A percentile compares a stretch with the other conserved stretches of the same genome.
phyloP scores from a whole-genome alignment of 2,888 invertebrate genomes.

The Acanthosepion pharaonis region DNA sequence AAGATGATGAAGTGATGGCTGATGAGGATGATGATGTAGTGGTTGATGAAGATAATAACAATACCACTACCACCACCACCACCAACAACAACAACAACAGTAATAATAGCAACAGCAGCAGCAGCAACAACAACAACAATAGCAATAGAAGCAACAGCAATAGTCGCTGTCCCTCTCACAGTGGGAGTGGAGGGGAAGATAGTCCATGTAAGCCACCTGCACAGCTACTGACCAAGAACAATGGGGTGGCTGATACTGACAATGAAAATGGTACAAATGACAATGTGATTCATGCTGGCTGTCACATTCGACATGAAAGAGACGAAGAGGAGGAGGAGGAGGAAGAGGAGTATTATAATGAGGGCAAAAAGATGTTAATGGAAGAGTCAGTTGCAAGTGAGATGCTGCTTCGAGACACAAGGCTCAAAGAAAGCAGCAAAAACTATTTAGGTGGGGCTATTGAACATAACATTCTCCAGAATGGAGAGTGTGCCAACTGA shows the following conservation, averaged over 20 bases:
- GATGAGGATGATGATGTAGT: constrained; percentile 42
- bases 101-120: not conserved
- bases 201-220: not conserved
- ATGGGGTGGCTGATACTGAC: not conserved
- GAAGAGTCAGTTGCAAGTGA: constrained; percentile 11
- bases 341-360: not conserved
- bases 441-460: constrained; percentile 41
- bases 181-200: not conserved
- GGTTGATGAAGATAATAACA: constrained; percentile 39
- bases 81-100: not conserved
- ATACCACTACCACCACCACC: not conserved
- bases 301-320: constrained; percentile 20
- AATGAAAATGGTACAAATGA: constrained; percentile 16
- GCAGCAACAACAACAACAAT: not conserved
- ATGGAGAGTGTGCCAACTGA: constrained; percentile 24
- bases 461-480: constrained; percentile 34
- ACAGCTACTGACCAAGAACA: not conserved
- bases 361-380: constrained; percentile 35
- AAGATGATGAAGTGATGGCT: constrained; percentile 38
- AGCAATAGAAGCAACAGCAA: not conserved
- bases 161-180: not conserved
- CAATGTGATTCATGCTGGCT: constrained; percentile 6
- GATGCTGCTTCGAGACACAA: constrained; percentile 36
- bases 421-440: constrained; percentile 37
- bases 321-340: not conserved